Conservation (phyloP, 2,888 invertebrate species). For the Drosophila bunnanda region DNA sequence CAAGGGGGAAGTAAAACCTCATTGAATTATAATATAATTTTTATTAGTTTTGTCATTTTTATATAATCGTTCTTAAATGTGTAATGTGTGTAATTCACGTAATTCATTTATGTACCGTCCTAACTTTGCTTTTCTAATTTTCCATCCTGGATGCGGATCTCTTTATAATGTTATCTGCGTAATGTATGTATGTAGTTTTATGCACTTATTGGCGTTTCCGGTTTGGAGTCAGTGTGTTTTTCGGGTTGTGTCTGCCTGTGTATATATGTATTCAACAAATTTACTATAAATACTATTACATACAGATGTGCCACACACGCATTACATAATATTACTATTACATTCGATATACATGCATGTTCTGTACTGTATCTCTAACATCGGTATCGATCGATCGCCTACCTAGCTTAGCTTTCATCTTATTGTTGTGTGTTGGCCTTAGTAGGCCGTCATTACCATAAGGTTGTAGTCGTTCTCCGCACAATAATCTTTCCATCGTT, state of each 20-base stretch:
- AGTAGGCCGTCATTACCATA: conserved; percentile 41
- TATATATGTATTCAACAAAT: conserved; percentile 76
- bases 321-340: conserved; percentile 67
- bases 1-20: conserved; percentile 1
- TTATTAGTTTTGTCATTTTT: conserved; percentile 70
- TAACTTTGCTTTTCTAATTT: conserved; percentile 55
- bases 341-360: conserved; percentile 53
- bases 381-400: conserved; percentile 57
- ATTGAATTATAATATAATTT: conserved; percentile 74
- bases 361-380: conserved; percentile 40
- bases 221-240: conserved; percentile 28
- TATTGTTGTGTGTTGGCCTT: conserved; percentile 57
- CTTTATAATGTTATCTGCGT: conserved; percentile 45
- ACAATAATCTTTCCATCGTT: conserved; percentile 8
- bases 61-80: conserved; percentile 79
- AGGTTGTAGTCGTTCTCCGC: conserved; percentile 40
- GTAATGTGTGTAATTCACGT: conserved; percentile 70
- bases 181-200: conserved; percentile 35
- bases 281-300: conserved; percentile 71
- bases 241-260: conserved; percentile 48
- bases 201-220: conserved; percentile 43
- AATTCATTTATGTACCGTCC: conserved; percentile 65
- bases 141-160: conserved; percentile 47
- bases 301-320: conserved; percentile 60
- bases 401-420: conserved; percentile 63